Percentiles rank a stretch among this genome's conserved stretches.
Evolutionary conservation across 2,113 vertebrate species (phyloP).

Genomic region (Chaetura pelagica): DNA sequence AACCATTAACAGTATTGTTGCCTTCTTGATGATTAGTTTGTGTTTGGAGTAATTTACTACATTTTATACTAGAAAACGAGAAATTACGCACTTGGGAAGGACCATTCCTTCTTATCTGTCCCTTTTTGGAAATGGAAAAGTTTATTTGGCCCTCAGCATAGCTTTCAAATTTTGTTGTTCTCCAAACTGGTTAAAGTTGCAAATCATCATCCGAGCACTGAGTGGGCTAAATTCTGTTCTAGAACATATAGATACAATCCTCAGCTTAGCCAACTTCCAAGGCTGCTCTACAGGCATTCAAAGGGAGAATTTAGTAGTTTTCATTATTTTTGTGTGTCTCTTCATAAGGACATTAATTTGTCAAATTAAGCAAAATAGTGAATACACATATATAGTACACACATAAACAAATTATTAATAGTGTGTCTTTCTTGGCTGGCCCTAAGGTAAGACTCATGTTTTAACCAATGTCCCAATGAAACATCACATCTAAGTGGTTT

Average conservation of each 20-base stretch:
- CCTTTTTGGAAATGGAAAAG: conserved; percentile 60
- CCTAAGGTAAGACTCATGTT: not conserved
- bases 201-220: not conserved
- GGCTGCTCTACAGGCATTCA: not conserved
- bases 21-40: conserved; percentile 63
- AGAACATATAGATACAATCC: not conserved
- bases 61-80: conserved; percentile 55
- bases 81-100: conserved; percentile 49
- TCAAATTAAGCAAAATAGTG: not conserved
- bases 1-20: conserved; percentile 62
- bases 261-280: not conserved
- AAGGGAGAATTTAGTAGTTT: not conserved
- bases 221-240: not conserved
- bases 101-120: conserved; percentile 62
- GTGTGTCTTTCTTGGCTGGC: not conserved
- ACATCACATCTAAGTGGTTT: not conserved
- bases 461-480: not conserved
- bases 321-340: not conserved
- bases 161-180: conserved; percentile 30
- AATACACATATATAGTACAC: not conserved
- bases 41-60: conserved; percentile 59
- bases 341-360: not conserved
- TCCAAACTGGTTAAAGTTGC: conserved; percentile 21
- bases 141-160: conserved; percentile 51
- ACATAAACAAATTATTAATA: not conserved